Conservation (phyloP, 2,888 invertebrate species). For the Rutpela maculata region DNA sequence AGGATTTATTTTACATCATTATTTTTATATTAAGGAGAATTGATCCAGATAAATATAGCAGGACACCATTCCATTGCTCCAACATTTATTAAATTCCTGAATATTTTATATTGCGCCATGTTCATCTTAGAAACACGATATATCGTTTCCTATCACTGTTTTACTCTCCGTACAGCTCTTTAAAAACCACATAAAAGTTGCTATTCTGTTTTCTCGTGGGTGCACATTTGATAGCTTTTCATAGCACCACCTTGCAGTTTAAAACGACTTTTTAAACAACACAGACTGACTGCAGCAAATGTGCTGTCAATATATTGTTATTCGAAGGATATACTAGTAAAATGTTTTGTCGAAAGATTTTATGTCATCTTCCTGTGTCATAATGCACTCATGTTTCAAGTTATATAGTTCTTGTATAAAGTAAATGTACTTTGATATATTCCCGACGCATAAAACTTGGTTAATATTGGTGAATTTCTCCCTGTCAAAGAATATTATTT, state of each 20-base stretch:
- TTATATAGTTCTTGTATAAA: slow-evolving; percentile 29
- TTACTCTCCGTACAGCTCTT: slow-evolving; percentile 28
- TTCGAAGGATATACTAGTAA: slow-evolving; percentile 18
- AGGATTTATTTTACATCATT: no score
- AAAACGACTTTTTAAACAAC: slow-evolving; percentile 37
- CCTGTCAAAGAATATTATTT: not conserved
- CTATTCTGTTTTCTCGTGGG: slow-evolving; percentile 36
- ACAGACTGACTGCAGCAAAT: slow-evolving; percentile 30
- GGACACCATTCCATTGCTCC: not conserved
- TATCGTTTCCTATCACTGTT: slow-evolving; percentile 42
- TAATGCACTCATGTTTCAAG: slow-evolving; percentile 9
- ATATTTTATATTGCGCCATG: not conserved
- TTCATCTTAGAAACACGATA: not conserved
- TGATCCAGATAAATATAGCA: no score
- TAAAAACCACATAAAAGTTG: slow-evolving; percentile 43
- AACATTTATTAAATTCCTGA: not conserved
- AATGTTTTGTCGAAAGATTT: slow-evolving; percentile 37
- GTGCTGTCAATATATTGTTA: slow-evolving; percentile 32
- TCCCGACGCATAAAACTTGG: not conserved
- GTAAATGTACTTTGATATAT: not conserved
- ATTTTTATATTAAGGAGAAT: no score
- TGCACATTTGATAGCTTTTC: slow-evolving; percentile 38
- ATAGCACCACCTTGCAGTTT: slow-evolving; percentile 42
- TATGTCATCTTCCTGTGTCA: slow-evolving; percentile 20
- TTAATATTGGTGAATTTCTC: not conserved